Percentiles rank a stretch among this genome's conserved stretches.
Conservation (phyloP, 2,113 vertebrate genomes). For the Pogonocichla stellata region DNA sequence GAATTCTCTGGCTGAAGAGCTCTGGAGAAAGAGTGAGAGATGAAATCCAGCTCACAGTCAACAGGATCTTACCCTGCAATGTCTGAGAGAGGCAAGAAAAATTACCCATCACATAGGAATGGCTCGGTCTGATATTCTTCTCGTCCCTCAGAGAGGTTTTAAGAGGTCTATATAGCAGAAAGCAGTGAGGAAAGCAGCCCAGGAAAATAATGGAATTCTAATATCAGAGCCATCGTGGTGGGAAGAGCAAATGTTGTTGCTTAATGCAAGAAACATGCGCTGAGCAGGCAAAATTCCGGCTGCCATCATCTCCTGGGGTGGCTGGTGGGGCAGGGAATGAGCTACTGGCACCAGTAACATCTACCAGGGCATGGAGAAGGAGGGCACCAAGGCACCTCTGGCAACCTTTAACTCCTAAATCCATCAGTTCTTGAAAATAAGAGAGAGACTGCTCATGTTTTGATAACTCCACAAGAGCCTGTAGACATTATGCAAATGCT, state of each 20-base stretch:
- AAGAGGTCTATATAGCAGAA: background rate
- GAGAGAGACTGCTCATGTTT: slow-evolving; percentile 56
- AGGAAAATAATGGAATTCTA: slow-evolving; percentile 17
- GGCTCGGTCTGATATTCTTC: fast-evolving
- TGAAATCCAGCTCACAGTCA: background rate
- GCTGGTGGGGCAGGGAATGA: background rate
- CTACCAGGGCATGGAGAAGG: fast-evolving
- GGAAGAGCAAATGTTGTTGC: slow-evolving; percentile 14
- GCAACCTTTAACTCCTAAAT: slow-evolving; percentile 46
- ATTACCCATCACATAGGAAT: background rate
- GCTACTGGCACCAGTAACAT: background rate
- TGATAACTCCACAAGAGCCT: slow-evolving; percentile 66
- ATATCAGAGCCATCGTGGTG: background rate
- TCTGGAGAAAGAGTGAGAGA: background rate
- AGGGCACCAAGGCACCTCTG: slow-evolving; percentile 18
- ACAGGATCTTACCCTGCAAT: background rate
- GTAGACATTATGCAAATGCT: slow-evolving; percentile 73
- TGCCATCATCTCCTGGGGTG: slow-evolving; percentile 16
- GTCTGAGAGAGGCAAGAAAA: background rate
- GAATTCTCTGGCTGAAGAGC: background rate
- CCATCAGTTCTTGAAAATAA: slow-evolving; percentile 55
- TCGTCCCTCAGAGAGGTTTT: background rate
- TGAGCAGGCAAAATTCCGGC: slow-evolving; percentile 4
- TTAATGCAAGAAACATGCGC: slow-evolving; percentile 2
- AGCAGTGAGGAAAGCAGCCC: background rate